These are phyloP conservation scores for Nycticryphes semicollaris DNA, from an alignment of 2,113 vertebrate species.

Conservation along the genomic window DNA sequence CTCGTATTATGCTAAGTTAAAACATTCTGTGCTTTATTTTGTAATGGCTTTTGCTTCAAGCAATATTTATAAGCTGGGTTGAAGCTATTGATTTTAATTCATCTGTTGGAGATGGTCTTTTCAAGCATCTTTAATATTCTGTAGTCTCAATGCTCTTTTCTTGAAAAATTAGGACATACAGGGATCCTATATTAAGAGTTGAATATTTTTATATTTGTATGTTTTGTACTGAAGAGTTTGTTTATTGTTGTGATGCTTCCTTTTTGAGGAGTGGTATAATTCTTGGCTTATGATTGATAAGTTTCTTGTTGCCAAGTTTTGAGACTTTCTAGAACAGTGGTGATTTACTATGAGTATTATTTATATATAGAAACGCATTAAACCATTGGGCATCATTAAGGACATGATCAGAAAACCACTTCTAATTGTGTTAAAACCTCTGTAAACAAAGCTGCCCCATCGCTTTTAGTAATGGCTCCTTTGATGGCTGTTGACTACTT, in stretches of 20 bases:
- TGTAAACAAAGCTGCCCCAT: background rate
- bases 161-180: constrained; percentile 5
- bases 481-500: background rate
- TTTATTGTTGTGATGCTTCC: constrained; percentile 40
- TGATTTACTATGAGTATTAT: constrained; percentile 19
- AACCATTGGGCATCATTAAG: constrained; percentile 37
- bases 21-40: background rate
- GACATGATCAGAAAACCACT: constrained; percentile 49
- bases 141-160: background rate
- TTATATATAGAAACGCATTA: constrained; percentile 34
- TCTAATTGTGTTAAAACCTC: constrained; percentile 1
- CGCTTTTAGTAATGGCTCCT: background rate
- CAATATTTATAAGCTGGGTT: constrained; percentile 3
- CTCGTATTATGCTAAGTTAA: background rate
- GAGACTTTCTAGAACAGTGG: constrained; percentile 55
- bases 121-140: constrained; percentile 18
- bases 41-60: constrained; percentile 39
- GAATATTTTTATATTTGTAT: constrained; percentile 49
- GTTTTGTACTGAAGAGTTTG: constrained; percentile 48
- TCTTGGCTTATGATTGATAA: constrained; percentile 7
- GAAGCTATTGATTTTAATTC: constrained; percentile 1
- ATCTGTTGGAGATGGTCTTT: constrained; percentile 24
- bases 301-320: constrained; percentile 70
- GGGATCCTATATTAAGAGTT: background rate
- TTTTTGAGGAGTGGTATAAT: constrained; percentile 44